Evolutionary conservation across 2,113 vertebrate species (phyloP), one percentile per base, ranked within the genome.

Genomic region (Vidua chalybeata): DNA sequence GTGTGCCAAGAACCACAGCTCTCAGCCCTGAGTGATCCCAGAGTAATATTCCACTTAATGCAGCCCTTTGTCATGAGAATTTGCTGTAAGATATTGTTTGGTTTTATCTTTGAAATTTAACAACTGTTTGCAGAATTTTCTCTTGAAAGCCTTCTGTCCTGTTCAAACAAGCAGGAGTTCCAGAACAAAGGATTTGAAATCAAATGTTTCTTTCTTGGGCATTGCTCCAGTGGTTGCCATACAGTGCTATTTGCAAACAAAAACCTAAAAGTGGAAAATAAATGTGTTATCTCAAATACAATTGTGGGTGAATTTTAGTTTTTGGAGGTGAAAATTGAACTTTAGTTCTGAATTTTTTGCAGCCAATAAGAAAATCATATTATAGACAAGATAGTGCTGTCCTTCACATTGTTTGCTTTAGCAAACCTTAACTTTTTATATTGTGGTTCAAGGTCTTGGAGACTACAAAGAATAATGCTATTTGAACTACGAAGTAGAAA

Each of bases 11-110:
- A 41, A 19, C 35, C 43, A 54, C 37, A 28, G 26, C 23, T 43
- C 30, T 3, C 22, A 61, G 37, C 45, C 19, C 33, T 11, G 22
- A 0, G 0, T n/a, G 48, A 54, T 81, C 52, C 45, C n/a, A 46
- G 39, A 64, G 61, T 22, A 33, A 75, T 14, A 46, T 16, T 66
- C 71, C 1, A 2, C 27, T 66, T 80, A 56, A 64, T 16, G 15
- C 15, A 90, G 31, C 46, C 73, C 23, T 72, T 84, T 74, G 41
- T 52, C 10, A 35, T 45, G 61, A 74, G 52, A 48, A 59, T 26
- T 66, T 81, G 16, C 48, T 62, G 5, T 24, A 68, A 86, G 45
- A 15, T 51, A 16, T 26, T 74, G 43, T 51, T 88, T 77, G 46
- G 41, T 46, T 90, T 78, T 84, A 23, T 68, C 77, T 84, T 56